Base-by-base conservation (phyloP, 1,140 invertebrate genomes). In the Bombus confusus region DNA sequence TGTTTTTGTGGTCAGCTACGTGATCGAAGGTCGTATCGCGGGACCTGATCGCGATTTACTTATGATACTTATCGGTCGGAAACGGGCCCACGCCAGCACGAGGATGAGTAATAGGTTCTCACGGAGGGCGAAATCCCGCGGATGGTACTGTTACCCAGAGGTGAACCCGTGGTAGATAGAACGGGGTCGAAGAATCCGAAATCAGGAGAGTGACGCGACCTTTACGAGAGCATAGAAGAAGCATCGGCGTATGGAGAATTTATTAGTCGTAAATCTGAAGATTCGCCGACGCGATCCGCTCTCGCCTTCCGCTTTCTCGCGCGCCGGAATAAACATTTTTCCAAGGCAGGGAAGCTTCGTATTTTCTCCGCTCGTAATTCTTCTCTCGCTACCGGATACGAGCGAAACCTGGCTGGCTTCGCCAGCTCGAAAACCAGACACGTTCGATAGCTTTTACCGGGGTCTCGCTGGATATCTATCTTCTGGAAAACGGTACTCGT, bases 1-100 rank as follows among this genome's bases (percentile, higher is more conserved):
- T 37, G 8, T 9, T 3, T 37, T 64, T 2, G 13, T 18, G 6
- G n/a, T n/a, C 28, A n/a, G 31, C 69, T 68, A 59, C 68, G 84
- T 68, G 89, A 90, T 90, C 88, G 83, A 62, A 76, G 72, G 77
- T 90, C 82, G 75, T 86, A 87, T 89, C 86, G 68, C 76, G 68
- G 37, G 15, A 52, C 75, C 80, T 83, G 80, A 92, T 91, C 91
- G 90, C 88, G 90, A 92, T 92, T 91, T 91, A 92, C 89, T 91
- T 90, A 85, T 87, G 91, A 91, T 91, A 90, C 85, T 91, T 91
- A 91, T 91, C 86, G n/a, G 47, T 43, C 18, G 43, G n/a, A 28
- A 72, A 52, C 18, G 73, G 71, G 31, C 47, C 37, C 47, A 22
- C 64, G 80, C 31, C 8, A 52, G 71, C 75, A 62, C 10, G 59